A percentile compares a stretch with the other conserved stretches of the same genome.
Conservation (phyloP, 2,113 vertebrate species). For the Malurus melanocephalus region DNA sequence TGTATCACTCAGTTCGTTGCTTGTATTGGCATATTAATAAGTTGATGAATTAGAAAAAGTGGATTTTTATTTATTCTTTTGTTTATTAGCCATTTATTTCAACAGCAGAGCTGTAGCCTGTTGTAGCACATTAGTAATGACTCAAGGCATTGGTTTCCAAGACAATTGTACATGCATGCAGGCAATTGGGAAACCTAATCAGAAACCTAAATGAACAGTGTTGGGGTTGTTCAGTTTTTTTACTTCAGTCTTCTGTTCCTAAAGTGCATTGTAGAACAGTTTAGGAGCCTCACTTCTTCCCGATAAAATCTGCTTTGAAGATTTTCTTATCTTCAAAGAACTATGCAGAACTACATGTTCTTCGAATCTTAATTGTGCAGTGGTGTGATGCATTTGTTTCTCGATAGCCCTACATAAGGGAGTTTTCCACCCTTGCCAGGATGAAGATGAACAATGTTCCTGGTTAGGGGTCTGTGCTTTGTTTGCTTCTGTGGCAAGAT, state of each 20-base stretch:
- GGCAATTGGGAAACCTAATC: not conserved
- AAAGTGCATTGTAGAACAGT: not conserved
- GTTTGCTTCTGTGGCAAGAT: not conserved
- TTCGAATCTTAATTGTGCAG: not conserved
- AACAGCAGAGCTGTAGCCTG: not conserved
- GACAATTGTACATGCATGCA: not conserved
- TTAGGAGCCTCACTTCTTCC: not conserved
- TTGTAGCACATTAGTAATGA: not conserved
- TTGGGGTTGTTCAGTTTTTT: not conserved
- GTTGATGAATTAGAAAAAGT: not conserved
- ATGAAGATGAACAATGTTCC: not conserved
- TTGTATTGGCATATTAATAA: not conserved
- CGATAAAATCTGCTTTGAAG: not conserved
- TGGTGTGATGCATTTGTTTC: not conserved
- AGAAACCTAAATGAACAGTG: not conserved
- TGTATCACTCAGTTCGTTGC: not conserved
- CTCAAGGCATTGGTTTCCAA: not conserved
- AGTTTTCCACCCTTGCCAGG: not conserved
- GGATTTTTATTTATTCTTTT: not conserved
- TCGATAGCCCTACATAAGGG: not conserved
- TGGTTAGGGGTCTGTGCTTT: accelerated
- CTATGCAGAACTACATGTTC: not conserved
- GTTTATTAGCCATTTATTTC: not conserved
- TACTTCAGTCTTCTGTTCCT: not conserved
- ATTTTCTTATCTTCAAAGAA: not conserved